Conservation (phyloP, 1,140 invertebrate species). For the Physella acuta region DNA sequence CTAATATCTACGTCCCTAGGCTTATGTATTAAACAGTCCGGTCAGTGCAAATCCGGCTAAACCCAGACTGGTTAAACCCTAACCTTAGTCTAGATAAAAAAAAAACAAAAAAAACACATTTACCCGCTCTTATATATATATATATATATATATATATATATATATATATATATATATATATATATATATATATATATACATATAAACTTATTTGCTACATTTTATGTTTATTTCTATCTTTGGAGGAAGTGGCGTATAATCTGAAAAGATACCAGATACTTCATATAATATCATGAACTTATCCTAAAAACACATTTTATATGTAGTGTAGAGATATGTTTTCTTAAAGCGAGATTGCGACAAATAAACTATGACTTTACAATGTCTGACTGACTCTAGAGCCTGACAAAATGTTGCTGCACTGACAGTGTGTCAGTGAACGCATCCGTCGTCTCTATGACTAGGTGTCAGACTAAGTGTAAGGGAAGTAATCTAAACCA, state of each 20-base stretch:
- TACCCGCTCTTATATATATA: too few species aligned
- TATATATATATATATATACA: too few species aligned
- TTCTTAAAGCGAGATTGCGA: neutral
- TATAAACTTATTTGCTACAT: too few species aligned
- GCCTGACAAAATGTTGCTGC: neutral
- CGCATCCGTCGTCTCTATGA: neutral
- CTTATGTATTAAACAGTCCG: too few species aligned
- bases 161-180: too few species aligned
- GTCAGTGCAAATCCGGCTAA: too few species aligned
- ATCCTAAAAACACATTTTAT: neutral
- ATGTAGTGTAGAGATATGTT: neutral
- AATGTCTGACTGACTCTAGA: neutral
- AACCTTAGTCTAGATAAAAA: too few species aligned
- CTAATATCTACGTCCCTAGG: too few species aligned
- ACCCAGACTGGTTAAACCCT: too few species aligned
- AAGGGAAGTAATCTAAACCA: neutral
- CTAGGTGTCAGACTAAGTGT: neutral
- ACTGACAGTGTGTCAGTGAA: neutral
- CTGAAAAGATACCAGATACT: neutral
- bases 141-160: too few species aligned
- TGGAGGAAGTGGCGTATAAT: neutral
- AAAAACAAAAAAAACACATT: too few species aligned
- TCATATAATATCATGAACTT: neutral
- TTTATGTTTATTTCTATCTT: neutral
- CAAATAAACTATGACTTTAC: neutral